These are phyloP conservation scores for Hormiphora californensis DNA, from an alignment of 37 sponge, comb jelly and placozoan genomes.

Conservation along the genomic window DNA sequence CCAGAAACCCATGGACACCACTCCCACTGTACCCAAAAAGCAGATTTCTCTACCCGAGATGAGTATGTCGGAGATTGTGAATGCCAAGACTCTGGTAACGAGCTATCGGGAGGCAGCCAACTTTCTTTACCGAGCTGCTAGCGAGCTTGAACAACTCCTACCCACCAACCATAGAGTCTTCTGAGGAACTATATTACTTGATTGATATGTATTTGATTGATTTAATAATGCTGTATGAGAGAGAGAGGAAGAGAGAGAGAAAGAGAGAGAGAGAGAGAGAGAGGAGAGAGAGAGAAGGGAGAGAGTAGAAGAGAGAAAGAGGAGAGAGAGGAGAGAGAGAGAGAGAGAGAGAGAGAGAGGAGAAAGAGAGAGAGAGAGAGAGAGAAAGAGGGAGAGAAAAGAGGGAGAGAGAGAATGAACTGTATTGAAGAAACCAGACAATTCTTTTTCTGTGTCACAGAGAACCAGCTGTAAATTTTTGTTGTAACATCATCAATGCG, in stretches of 20 bases:
- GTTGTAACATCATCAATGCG: too few species aligned
- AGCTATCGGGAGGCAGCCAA: conserved; percentile 47
- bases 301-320: background rate
- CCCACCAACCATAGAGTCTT: conserved; percentile 35
- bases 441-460: too few species aligned
- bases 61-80: conserved; percentile 49
- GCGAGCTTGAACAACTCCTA: conserved; percentile 17
- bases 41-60: background rate
- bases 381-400: too few species aligned
- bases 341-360: too few species aligned
- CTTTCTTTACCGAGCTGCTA: conserved; percentile 46
- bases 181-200: background rate
- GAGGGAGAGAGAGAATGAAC: too few species aligned
- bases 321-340: too few species aligned
- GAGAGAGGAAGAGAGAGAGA: background rate
- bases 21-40: background rate
- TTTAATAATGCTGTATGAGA: background rate
- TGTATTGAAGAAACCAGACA: too few species aligned
- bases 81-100: conserved; percentile 52
- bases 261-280: background rate
- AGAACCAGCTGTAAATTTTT: too few species aligned
- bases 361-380: conserved; percentile 10
- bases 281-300: too few species aligned
- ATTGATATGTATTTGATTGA: background rate
- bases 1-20: too few species aligned